These are phyloP conservation scores for Rhodophaea formosa DNA, from an alignment of 2,888 invertebrate genomes.

Conservation along the genomic window DNA sequence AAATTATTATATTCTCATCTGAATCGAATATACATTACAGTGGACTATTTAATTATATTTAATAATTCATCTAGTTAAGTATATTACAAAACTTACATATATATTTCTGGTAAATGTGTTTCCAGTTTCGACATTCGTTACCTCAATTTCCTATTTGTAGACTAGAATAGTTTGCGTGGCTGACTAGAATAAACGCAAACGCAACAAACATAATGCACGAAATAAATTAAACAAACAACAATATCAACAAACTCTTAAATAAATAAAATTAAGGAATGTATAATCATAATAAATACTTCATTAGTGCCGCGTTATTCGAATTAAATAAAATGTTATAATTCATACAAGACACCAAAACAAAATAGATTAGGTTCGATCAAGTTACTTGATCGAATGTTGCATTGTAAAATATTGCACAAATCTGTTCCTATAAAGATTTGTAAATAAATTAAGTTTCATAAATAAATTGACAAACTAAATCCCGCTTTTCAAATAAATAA, in stretches of 20 bases:
- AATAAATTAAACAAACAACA: conserved; percentile 54
- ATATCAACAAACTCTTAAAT: conserved; percentile 42
- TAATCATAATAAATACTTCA: conserved; percentile 33
- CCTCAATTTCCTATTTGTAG: conserved; percentile 23
- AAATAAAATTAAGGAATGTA: conserved; percentile 55
- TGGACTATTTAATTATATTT: conserved; percentile 43
- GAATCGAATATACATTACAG: conserved; percentile 42
- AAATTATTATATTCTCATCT: conserved; percentile 35
- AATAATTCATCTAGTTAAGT: conserved; percentile 42
- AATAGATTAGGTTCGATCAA: neutral
- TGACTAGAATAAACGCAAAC: conserved; percentile 48
- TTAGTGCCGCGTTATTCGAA: conserved; percentile 10
- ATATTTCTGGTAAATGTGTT: conserved; percentile 34
- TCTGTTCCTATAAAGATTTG: conserved; percentile 31
- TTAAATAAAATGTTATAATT: conserved; percentile 3
- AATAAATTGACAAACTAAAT: conserved; percentile 17
- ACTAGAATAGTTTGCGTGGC: conserved; percentile 51
- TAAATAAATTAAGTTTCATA: conserved; percentile 40
- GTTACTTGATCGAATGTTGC: too few species aligned
- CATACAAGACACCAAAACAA: conserved; percentile 5
- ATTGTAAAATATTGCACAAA: conserved; percentile 47
- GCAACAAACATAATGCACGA: conserved; percentile 41
- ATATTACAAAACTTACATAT: conserved; percentile 49
- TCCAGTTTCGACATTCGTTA: conserved; percentile 31
- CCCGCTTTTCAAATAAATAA: conserved; percentile 34